Percentiles rank a stretch among this genome's conserved stretches.
phyloP scores from a whole-genome alignment of 64 coral and sea anemone species.

The Pocillopora damicornis region DNA sequence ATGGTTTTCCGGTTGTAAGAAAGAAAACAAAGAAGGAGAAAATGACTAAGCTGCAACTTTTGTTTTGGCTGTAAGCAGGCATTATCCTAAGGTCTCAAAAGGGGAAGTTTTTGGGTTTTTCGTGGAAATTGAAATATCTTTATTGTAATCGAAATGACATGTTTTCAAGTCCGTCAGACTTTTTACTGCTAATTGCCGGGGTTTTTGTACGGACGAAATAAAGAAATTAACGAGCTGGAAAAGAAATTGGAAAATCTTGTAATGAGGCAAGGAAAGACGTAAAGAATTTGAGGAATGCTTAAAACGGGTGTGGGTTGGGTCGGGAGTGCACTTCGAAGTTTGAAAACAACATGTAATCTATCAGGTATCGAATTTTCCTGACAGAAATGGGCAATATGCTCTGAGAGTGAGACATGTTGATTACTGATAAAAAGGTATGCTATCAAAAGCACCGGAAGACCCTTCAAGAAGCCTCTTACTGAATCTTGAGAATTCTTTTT shows the following conservation, averaged over 20 bases:
- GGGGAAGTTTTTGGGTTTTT: no score
- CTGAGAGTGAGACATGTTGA: neutral
- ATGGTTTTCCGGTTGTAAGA: neutral
- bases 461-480: constrained; percentile 7
- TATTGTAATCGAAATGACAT: no score
- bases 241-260: no score
- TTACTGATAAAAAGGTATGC: neutral
- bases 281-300: constrained; percentile 16
- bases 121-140: no score
- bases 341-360: constrained; percentile 38
- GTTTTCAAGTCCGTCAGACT: no score
- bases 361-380: neutral
- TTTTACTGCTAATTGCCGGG: no score
- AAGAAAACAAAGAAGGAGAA: neutral
- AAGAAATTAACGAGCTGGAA: no score
- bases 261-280: neutral
- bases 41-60: no score
- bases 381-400: constrained; percentile 1
- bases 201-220: no score
- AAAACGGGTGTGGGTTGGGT: neutral
- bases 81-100: neutral
- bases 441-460: neutral
- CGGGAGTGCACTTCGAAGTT: neutral
- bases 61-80: no score
- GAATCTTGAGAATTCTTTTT: constrained; percentile 18